phyloP scores from a whole-genome alignment of 2,113 vertebrate species.

The Dasyprocta punctata region DNA sequence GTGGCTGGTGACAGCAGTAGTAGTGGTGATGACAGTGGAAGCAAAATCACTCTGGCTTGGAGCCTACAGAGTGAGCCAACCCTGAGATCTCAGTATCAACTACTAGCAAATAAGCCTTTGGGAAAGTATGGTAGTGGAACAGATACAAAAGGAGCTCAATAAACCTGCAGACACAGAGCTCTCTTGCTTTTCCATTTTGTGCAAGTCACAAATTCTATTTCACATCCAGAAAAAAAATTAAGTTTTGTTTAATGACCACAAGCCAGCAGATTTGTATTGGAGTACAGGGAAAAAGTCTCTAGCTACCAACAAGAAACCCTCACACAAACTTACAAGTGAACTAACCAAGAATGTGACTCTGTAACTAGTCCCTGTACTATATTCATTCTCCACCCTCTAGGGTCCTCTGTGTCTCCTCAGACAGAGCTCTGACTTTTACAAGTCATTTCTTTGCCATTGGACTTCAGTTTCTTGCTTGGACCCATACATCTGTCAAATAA shows the following conservation, averaged over 20 bases:
- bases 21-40: background rate
- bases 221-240: background rate
- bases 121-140: slow-evolving; percentile 16
- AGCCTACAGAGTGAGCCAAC: slow-evolving; percentile 51
- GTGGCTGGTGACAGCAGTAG: background rate
- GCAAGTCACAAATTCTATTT: slow-evolving; percentile 23
- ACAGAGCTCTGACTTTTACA: slow-evolving; percentile 72
- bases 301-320: slow-evolving; percentile 61
- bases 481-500: slow-evolving; percentile 77
- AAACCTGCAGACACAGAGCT: background rate
- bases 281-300: slow-evolving; percentile 38
- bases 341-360: slow-evolving; percentile 68
- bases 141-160: background rate
- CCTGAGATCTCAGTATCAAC: slow-evolving; percentile 12
- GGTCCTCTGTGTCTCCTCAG: slow-evolving; percentile 73
- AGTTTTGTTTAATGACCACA: slow-evolving; percentile 18
- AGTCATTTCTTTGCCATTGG: slow-evolving; percentile 70
- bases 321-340: slow-evolving; percentile 51
- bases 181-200: slow-evolving; percentile 2
- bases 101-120: background rate
- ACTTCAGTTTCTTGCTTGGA: slow-evolving; percentile 79
- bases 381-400: slow-evolving; percentile 67
- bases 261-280: background rate
- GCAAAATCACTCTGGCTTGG: slow-evolving; percentile 43
- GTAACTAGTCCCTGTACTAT: slow-evolving; percentile 70